Percentiles rank a stretch among this genome's conserved stretches.
phyloP scores from a whole-genome alignment of 2,113 vertebrate genomes.

The Eulemur macaco region DNA sequence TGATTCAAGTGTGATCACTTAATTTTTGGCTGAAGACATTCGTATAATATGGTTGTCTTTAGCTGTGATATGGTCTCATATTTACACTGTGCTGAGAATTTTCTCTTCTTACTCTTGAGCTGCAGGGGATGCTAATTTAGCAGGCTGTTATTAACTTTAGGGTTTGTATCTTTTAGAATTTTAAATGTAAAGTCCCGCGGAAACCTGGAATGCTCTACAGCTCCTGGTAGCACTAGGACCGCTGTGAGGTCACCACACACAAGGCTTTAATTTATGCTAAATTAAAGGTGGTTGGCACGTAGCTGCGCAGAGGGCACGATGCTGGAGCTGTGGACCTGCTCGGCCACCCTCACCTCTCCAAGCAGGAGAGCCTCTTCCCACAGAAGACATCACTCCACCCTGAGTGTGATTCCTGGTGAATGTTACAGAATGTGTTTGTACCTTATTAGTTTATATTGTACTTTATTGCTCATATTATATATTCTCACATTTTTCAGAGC shows the following conservation, averaged over 20 bases:
- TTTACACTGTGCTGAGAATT: background rate
- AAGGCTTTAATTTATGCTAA: background rate
- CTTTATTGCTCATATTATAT: background rate
- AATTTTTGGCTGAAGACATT: background rate
- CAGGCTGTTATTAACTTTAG: too few relatives aligned
- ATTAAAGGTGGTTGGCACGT: background rate
- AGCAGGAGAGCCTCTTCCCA: too few relatives aligned
- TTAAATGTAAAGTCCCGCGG: background rate
- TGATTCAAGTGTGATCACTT: background rate
- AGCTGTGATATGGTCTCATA: background rate
- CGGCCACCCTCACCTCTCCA: background rate
- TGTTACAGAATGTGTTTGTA: background rate
- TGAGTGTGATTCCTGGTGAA: background rate
- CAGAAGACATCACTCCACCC: rapidly evolving
- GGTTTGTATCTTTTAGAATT: background rate
- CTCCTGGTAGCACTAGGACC: background rate
- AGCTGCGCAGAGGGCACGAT: background rate
- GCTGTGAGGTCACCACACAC: background rate
- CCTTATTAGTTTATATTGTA: background rate
- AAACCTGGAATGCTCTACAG: background rate
- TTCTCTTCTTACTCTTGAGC: background rate
- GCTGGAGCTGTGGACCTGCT: background rate
- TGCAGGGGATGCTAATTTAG: background rate
- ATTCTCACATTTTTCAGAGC: background rate
- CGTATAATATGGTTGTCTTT: background rate